Percentiles rank a stretch among this genome's conserved stretches.
phyloP scores from a whole-genome alignment of 2,113 vertebrate genomes.

The Rhinoderma darwinii region DNA sequence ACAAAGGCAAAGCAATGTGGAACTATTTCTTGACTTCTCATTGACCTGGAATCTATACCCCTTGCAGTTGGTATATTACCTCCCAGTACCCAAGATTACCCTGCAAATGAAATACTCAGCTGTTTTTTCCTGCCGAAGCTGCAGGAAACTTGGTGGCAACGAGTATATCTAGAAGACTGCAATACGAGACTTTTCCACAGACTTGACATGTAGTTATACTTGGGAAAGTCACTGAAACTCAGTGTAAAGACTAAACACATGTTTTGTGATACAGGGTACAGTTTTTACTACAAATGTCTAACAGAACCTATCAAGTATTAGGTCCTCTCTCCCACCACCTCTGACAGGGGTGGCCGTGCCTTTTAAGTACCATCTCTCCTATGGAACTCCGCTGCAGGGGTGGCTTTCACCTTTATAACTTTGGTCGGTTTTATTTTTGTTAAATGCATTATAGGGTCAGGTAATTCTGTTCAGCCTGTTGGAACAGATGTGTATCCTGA shows the following conservation, averaged over 20 bases:
- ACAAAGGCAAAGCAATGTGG: conserved; percentile 1
- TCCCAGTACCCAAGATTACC: conserved; percentile 9
- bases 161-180: background rate
- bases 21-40: conserved; percentile 1
- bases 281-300: conserved; percentile 10
- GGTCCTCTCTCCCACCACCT: background rate
- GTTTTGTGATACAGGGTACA: conserved; percentile 44
- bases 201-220: background rate
- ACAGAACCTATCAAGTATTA: conserved; percentile 14
- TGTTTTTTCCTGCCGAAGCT: background rate
- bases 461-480: background rate
- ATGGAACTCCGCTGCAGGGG: background rate
- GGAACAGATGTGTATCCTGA: conserved; percentile 14
- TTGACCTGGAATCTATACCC: conserved; percentile 10
- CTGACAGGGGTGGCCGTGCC: background rate
- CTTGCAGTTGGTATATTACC: conserved; percentile 5
- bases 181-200: background rate
- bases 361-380: background rate
- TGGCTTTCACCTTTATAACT: background rate
- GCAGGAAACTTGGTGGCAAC: background rate
- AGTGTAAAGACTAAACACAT: conserved; percentile 19
- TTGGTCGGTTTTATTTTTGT: background rate
- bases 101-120: background rate
- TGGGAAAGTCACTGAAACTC: conserved; percentile 25
- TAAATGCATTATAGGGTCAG: background rate